A percentile compares a stretch with the other conserved stretches of the same genome.
phyloP scores from a whole-genome alignment of 2,888 invertebrate genomes.

The Drosophila flavopinicola region DNA sequence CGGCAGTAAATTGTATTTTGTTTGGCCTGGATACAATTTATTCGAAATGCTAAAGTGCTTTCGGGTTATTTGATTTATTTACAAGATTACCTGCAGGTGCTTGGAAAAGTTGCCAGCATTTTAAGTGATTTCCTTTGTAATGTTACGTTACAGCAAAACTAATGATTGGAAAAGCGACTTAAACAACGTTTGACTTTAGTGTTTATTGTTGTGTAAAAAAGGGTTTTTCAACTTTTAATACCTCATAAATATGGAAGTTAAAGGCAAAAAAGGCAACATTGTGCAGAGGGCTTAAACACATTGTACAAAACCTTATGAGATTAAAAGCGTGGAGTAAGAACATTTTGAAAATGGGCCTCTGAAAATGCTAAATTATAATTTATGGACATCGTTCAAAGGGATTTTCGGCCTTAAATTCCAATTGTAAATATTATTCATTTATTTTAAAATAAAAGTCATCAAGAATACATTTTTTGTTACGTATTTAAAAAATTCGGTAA shows the following conservation, averaged over 20 bases:
- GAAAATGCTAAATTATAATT: too few relatives aligned
- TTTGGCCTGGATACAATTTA: slow-evolving; percentile 33
- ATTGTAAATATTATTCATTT: too few relatives aligned
- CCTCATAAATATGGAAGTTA: neutral
- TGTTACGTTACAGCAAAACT: slow-evolving; percentile 10
- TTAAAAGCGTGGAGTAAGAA: too few relatives aligned
- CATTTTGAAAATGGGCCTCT: too few relatives aligned
- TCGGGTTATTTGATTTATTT: slow-evolving; percentile 44
- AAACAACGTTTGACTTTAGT: slow-evolving; percentile 13
- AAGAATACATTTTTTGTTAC: too few relatives aligned
- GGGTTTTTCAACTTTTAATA: slow-evolving; percentile 2
- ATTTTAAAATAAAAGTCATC: too few relatives aligned
- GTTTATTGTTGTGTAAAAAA: slow-evolving; percentile 19
- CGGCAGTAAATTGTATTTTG: slow-evolving; percentile 57
- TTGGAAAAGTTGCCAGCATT: slow-evolving; percentile 11
- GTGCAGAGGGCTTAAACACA: too few relatives aligned
- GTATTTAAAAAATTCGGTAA: too few relatives aligned
- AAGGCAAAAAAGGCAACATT: too few relatives aligned
- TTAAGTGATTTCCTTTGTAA: slow-evolving; percentile 31
- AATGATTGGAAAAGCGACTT: slow-evolving; percentile 23
- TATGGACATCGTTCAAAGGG: too few relatives aligned
- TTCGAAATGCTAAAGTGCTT: slow-evolving; percentile 48
- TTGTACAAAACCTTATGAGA: too few relatives aligned
- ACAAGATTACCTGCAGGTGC: slow-evolving; percentile 36
- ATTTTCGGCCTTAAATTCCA: too few relatives aligned